phyloP scores from a whole-genome alignment of 2,113 vertebrate species.

The Xenotilapia flavipinnis region DNA sequence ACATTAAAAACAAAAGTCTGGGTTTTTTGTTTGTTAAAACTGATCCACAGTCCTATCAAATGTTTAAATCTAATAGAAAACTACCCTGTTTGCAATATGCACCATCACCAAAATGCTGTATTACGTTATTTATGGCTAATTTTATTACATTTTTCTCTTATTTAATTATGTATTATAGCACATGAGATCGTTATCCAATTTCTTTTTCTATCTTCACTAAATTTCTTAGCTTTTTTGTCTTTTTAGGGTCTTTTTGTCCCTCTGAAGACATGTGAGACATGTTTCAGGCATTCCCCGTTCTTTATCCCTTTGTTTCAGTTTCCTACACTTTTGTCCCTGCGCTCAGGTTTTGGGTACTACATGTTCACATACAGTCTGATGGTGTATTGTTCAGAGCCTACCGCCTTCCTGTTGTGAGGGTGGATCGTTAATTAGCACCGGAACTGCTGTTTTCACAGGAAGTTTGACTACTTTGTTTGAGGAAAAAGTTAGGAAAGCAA shows the following conservation, averaged over 20 bases:
- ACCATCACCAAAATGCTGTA: background rate
- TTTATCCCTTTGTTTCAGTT: conserved; percentile 32
- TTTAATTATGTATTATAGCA: background rate
- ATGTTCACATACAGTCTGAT: conserved; percentile 25
- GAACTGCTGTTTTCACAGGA: conserved; percentile 56
- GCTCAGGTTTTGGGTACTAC: background rate
- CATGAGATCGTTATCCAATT: background rate
- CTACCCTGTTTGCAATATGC: background rate
- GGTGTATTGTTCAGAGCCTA: conserved; percentile 56
- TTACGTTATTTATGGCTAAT: background rate
- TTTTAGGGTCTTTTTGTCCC: background rate
- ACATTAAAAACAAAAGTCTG: background rate
- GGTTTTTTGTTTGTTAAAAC: background rate
- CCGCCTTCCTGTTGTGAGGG: conserved; percentile 67
- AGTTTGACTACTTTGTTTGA: conserved; percentile 47
- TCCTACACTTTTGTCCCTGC: conserved; percentile 15
- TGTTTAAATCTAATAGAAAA: background rate
- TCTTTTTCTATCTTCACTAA: background rate
- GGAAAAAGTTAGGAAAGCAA: background rate
- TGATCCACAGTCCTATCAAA: background rate
- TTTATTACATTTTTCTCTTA: background rate
- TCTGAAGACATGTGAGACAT: background rate
- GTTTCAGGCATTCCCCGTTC: background rate
- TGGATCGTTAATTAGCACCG: conserved; percentile 52
- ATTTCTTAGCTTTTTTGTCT: background rate